Evolutionary conservation across 2,113 vertebrate genomes (phyloP).

Genomic region (Cnemophilus loriae): DNA sequence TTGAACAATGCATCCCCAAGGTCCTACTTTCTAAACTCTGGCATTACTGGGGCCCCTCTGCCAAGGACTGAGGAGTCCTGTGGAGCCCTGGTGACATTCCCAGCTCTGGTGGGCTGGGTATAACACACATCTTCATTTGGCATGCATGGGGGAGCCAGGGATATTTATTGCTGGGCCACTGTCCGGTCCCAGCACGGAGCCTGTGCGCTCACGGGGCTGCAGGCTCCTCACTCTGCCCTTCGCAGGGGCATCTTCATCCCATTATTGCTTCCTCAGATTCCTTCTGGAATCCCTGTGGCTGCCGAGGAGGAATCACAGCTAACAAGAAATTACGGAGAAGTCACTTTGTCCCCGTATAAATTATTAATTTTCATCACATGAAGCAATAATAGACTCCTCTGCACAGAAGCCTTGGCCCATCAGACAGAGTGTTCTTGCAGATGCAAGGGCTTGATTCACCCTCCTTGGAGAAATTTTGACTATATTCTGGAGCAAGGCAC

Average conservation of each 20-base stretch:
- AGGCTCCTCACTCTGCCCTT: not conserved
- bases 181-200: not conserved
- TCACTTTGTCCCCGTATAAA: not conserved
- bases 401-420: not conserved
- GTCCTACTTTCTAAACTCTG: not conserved
- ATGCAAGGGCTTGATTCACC: not conserved
- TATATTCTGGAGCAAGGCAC: not conserved
- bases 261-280: not conserved
- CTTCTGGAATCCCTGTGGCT: accelerated
- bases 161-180: not conserved
- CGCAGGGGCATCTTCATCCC: not conserved
- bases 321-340: not conserved
- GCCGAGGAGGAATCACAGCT: not conserved
- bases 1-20: not conserved
- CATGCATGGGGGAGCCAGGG: not conserved
- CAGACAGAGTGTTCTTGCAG: not conserved
- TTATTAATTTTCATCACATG: constrained; percentile 34
- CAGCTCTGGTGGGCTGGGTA: not conserved
- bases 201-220: accelerated
- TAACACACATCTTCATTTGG: not conserved
- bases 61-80: not conserved
- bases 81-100: not conserved
- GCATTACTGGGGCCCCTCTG: not conserved
- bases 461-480: not conserved
- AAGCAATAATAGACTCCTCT: not conserved